These are phyloP conservation scores for Sebastes diaconus DNA, from an alignment of 2,797 vertebrate species.

Conservation along the genomic window DNA sequence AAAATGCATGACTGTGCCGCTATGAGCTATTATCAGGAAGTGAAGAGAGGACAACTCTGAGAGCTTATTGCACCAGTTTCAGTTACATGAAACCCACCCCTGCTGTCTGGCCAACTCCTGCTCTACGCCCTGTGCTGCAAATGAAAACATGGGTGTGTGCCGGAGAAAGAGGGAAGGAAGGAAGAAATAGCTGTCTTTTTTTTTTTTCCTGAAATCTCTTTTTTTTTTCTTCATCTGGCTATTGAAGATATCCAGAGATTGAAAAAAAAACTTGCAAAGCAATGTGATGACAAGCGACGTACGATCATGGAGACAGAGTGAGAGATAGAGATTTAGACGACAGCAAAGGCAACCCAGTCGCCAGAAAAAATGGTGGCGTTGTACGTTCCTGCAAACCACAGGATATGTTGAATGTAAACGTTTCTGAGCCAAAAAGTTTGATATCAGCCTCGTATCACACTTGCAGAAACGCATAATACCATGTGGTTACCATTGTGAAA, in stretches of 20 bases:
- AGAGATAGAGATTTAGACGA: slow-evolving; percentile 7
- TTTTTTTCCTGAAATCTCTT: slow-evolving; percentile 1
- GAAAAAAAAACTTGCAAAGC: background rate
- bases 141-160: slow-evolving; percentile 79
- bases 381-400: too few relatives aligned
- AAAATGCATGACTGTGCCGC: slow-evolving; percentile 32
- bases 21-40: slow-evolving; percentile 53
- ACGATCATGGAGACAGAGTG: background rate
- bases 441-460: too few relatives aligned
- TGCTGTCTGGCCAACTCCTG: slow-evolving; percentile 58
- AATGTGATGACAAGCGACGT: background rate
- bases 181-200: slow-evolving; percentile 33
- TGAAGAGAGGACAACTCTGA: slow-evolving; percentile 30
- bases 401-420: too few relatives aligned
- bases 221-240: background rate
- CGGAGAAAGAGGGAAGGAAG: slow-evolving; percentile 42
- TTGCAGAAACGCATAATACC: background rate
- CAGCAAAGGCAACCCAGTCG: too few relatives aligned
- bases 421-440: too few relatives aligned
- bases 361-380: background rate
- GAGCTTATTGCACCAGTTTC: slow-evolving; percentile 48
- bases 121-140: slow-evolving; percentile 58
- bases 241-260: slow-evolving; percentile 24
- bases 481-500: background rate
- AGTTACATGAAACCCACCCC: slow-evolving; percentile 68